Evolutionary conservation across 2,113 vertebrate species (phyloP).

Genomic region (Coreoperca whiteheadi): DNA sequence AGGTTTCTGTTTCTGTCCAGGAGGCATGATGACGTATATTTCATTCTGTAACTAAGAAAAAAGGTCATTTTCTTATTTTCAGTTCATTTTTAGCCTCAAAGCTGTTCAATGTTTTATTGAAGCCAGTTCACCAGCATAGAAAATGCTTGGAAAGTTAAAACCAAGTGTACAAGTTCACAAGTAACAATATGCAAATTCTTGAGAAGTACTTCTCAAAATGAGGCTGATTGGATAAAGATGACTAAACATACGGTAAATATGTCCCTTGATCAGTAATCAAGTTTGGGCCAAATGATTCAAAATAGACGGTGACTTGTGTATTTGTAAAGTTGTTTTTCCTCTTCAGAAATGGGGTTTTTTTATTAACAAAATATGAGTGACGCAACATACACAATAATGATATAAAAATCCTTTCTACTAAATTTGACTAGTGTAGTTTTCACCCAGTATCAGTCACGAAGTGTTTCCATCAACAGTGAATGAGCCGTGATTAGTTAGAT

Average conservation of each 20-base stretch:
- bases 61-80: neutral
- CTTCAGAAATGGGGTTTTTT: too few species aligned
- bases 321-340: neutral
- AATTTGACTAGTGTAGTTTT: neutral
- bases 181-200: neutral
- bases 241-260: neutral
- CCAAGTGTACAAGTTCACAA: neutral
- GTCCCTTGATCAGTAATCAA: neutral
- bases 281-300: neutral
- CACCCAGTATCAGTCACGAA: neutral
- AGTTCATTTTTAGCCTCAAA: constrained; percentile 3
- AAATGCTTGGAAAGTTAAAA: neutral
- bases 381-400: neutral
- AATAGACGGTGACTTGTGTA: neutral
- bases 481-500: neutral
- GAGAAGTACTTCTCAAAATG: neutral
- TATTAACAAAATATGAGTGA: too few species aligned
- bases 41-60: neutral
- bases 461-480: neutral
- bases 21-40: neutral
- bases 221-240: neutral
- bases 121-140: neutral
- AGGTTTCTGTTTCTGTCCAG: constrained; percentile 8
- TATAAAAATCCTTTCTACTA: too few species aligned
- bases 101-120: neutral